Percentiles rank a stretch among this genome's conserved stretches.
phyloP scores from a whole-genome alignment of 2,888 invertebrate genomes.

The Leptopterna dolabrata region DNA sequence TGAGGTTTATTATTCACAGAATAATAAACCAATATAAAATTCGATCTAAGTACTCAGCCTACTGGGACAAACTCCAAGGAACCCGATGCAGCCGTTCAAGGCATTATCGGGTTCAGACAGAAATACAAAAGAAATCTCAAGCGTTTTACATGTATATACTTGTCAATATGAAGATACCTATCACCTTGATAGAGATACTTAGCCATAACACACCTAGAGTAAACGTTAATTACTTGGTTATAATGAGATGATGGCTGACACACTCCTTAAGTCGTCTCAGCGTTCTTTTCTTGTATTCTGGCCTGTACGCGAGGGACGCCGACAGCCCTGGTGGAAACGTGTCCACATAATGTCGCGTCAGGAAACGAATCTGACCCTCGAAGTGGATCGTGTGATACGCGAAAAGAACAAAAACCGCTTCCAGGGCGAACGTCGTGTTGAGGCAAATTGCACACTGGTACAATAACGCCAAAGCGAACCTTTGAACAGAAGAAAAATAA shows the following conservation, averaged over 20 bases:
- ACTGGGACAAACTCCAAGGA: too few species aligned
- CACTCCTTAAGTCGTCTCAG: slow-evolving; percentile 33
- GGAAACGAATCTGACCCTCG: slow-evolving; percentile 12
- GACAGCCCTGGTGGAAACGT: slow-evolving; percentile 16
- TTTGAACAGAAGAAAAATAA: background rate
- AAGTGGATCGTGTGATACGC: slow-evolving; percentile 15
- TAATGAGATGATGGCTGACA: slow-evolving; percentile 20
- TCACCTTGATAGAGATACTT: too few species aligned
- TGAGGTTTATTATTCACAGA: too few species aligned
- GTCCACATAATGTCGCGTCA: slow-evolving; percentile 17
- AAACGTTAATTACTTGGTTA: background rate
- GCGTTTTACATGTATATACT: too few species aligned
- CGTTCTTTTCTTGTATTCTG: background rate
- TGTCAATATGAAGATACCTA: too few species aligned
- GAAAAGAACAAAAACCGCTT: slow-evolving; percentile 38
- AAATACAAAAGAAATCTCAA: too few species aligned
- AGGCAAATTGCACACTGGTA: slow-evolving; percentile 13
- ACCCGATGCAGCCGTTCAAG: too few species aligned
- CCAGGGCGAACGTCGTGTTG: slow-evolving; percentile 4
- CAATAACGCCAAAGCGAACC: slow-evolving; percentile 1
- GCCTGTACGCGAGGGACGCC: background rate
- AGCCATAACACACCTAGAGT: background rate
- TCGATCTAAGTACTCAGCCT: too few species aligned
- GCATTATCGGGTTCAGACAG: too few species aligned
- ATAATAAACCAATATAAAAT: too few species aligned